A percentile compares a stretch with the other conserved stretches of the same genome.
Evolutionary conservation across 2,797 vertebrate species (phyloP).

Genomic region (Takifugu rubripes): DNA sequence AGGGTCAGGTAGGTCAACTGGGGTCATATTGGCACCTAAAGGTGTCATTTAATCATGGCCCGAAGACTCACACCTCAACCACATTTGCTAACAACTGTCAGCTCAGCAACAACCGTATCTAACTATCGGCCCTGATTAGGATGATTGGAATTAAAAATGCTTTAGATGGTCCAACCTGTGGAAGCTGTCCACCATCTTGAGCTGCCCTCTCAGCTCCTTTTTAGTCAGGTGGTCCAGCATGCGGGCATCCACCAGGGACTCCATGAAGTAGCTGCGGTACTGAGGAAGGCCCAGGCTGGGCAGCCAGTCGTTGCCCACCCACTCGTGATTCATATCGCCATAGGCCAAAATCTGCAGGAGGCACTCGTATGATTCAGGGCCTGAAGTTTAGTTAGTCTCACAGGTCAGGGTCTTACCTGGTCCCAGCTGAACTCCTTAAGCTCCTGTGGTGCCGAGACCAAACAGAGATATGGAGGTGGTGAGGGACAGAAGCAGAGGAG

Average conservation of each 20-base stretch:
- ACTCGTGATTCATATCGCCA: conserved; percentile 93
- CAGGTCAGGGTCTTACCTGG: conserved; percentile 77
- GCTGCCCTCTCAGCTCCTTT: conserved; percentile 90
- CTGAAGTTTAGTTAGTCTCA: too few species aligned
- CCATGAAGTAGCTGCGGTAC: conserved; percentile 95
- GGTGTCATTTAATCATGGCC: conserved; percentile 1
- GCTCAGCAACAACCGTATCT: too few species aligned
- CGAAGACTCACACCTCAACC: conserved; percentile 46
- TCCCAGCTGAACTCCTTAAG: conserved; percentile 96
- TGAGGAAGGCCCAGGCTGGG: conserved; percentile 90
- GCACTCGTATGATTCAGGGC: conserved; percentile 10
- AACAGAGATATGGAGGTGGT: conserved; percentile 48
- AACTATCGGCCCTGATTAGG: too few species aligned
- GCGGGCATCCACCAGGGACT: conserved; percentile 90
- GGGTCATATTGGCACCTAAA: conserved; percentile 5
- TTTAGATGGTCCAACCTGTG: conserved; percentile 77
- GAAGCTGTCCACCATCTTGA: conserved; percentile 97
- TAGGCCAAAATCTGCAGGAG: conserved; percentile 85
- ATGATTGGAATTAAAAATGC: neutral
- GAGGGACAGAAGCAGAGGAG: conserved; percentile 60
- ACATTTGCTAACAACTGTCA: too few species aligned
- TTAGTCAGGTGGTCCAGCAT: conserved; percentile 95
- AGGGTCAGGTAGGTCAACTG: conserved; percentile 35
- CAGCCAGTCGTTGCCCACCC: conserved; percentile 94
- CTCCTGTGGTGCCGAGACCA: conserved; percentile 76